Evolutionary conservation across 2,888 invertebrate genomes (phyloP).

Genomic region (Yponomeuta sedellus): DNA sequence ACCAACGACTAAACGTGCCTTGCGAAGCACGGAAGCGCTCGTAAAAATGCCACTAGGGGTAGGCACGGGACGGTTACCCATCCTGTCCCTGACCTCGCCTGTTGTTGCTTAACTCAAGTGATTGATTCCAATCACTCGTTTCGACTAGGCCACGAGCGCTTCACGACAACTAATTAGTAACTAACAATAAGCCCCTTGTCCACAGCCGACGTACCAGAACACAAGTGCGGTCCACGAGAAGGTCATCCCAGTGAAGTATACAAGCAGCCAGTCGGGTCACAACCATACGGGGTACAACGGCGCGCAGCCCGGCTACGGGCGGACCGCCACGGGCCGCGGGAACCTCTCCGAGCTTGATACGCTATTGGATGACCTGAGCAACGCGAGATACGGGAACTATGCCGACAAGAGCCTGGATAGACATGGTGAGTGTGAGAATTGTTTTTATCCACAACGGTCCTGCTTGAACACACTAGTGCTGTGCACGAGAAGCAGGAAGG

Average conservation of each 20-base stretch:
- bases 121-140: too few species aligned
- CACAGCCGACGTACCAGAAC: slow-evolving; percentile 82
- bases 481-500: too few species aligned
- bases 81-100: too few species aligned
- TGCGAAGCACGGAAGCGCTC: too few species aligned
- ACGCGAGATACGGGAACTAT: slow-evolving; percentile 76
- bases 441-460: too few species aligned
- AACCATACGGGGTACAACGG: slow-evolving; percentile 35
- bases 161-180: too few species aligned
- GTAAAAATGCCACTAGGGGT: too few species aligned
- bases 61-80: too few species aligned
- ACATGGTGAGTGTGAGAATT: slow-evolving; percentile 42
- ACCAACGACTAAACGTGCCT: too few species aligned
- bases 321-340: slow-evolving; percentile 62
- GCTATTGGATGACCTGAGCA: slow-evolving; percentile 93
- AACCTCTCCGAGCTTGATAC: slow-evolving; percentile 95
- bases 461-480: too few species aligned
- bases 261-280: slow-evolving; percentile 37
- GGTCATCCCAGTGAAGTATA: slow-evolving; percentile 63
- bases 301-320: slow-evolving; percentile 43
- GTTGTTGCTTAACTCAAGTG: too few species aligned
- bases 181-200: slow-evolving; percentile 36
- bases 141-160: too few species aligned
- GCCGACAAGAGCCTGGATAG: slow-evolving; percentile 53
- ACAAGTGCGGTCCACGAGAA: slow-evolving; percentile 62